Evolutionary conservation across 2,888 invertebrate species (phyloP), one percentile per base, ranked within the genome.

Genomic region (Zeuzera pyrina): DNA sequence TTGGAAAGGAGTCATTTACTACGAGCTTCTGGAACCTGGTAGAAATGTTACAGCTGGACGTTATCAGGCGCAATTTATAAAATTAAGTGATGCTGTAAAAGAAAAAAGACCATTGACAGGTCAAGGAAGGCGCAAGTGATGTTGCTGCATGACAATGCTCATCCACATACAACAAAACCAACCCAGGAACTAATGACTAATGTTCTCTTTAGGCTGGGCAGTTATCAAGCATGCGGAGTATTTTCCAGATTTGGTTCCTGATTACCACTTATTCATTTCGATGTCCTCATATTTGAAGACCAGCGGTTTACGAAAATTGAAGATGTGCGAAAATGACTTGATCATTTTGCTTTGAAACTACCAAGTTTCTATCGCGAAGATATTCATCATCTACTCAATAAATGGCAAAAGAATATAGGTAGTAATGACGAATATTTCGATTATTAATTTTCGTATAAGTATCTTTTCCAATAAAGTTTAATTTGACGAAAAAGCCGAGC

Each of bases 61-160:
- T 15, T 31, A 34, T 15, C 16, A 38, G 15, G 33, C 30, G 25
- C 34, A 41, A 39, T 19, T 43, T 26, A 40, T 25, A n/a, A 11
- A 37, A 23, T 36, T 40, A 27, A 36, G 27, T 16, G 27, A 40
- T 12, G 34, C 19, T 34, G 16, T 43, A 11, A 33, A 36, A 11
- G 22, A 34, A 36, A 43, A 38, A 36, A 13, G 34, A 12, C 41
- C 38, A 15, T 39, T 36, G 34, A 34, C 26, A 16, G 39, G 34
- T 3, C 26, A 31, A 36, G 38, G 35, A 31, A 29, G 8, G 11
- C 30, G 10, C 4, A 36, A 35, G 38, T 45, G 15, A 35, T 35
- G 5, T 30, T 43, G 31, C 34, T 45, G 19, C 39, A 43, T 32
- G 40, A 42, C 25, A 43, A 39, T 23, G 39, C 37, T 19, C 33